Conservation (phyloP, 1,140 invertebrate genomes). For the Muscidifurax raptorellus region DNA sequence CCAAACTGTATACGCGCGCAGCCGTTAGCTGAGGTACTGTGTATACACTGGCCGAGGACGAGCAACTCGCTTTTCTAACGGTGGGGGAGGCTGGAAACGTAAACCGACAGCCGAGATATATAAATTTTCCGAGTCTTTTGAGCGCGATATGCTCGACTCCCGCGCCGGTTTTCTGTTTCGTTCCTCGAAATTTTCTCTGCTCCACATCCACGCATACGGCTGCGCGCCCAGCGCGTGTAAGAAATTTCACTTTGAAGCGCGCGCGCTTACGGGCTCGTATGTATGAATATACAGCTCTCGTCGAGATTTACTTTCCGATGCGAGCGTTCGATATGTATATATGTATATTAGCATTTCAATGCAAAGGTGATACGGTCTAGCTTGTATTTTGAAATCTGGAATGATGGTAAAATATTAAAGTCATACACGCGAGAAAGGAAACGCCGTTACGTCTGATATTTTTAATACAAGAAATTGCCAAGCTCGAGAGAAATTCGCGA, state of each 20-base stretch:
- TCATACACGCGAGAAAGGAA: neutral
- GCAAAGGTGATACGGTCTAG: neutral
- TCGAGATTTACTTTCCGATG: neutral
- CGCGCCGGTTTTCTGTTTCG: neutral
- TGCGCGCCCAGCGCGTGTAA: neutral
- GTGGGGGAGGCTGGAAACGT: neutral
- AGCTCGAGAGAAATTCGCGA: neutral
- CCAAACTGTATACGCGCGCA: neutral
- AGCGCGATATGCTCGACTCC: slow-evolving; percentile 1
- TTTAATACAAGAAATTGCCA: neutral
- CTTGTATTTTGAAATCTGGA: neutral
- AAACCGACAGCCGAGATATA: neutral
- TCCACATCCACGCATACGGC: no score
- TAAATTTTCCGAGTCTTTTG: slow-evolving; percentile 25
- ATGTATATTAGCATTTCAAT: neutral
- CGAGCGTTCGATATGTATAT: neutral
- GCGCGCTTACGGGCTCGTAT: neutral
- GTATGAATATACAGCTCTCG: neutral
- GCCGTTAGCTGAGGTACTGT: no score
- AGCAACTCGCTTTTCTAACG: neutral
- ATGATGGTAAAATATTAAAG: neutral
- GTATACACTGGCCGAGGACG: neutral
- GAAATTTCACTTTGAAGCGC: neutral
- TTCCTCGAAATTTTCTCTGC: neutral
- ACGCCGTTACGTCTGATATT: neutral